These are phyloP conservation scores for Ochropleura leucogaster DNA, from an alignment of 2,888 invertebrate species.

Conservation along the genomic window DNA sequence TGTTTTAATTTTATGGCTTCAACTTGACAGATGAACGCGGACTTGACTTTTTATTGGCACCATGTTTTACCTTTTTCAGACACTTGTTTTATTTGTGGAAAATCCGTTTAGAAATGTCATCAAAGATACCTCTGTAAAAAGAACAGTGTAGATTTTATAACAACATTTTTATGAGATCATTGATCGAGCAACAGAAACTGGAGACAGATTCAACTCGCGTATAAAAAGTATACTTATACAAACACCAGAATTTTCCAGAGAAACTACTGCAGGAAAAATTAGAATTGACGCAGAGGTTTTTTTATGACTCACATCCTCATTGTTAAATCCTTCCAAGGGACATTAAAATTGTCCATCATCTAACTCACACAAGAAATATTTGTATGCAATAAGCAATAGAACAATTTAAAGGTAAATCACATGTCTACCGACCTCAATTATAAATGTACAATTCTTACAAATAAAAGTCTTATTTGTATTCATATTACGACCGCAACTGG, in stretches of 20 bases:
- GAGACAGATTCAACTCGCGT: slow-evolving; percentile 2
- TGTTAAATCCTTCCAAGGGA: slow-evolving; percentile 47
- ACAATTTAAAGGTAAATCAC: slow-evolving; percentile 64
- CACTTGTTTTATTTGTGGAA: slow-evolving; percentile 10
- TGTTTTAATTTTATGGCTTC: slow-evolving; percentile 47
- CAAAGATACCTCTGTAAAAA: background rate
- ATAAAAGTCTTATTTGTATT: slow-evolving; percentile 80
- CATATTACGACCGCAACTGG: slow-evolving; percentile 71
- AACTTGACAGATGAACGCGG: slow-evolving; percentile 14
- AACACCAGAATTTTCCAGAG: slow-evolving; percentile 19
- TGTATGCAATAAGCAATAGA: slow-evolving; percentile 47
- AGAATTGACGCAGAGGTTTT: slow-evolving; percentile 10
- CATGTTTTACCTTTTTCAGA: slow-evolving; percentile 6
- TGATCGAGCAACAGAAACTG: slow-evolving; percentile 10
- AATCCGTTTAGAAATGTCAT: slow-evolving; percentile 6
- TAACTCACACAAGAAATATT: slow-evolving; percentile 33
- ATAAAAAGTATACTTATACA: slow-evolving; percentile 11
- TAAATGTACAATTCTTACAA: slow-evolving; percentile 69
- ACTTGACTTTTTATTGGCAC: slow-evolving; percentile 16
- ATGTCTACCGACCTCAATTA: slow-evolving; percentile 66
- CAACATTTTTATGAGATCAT: slow-evolving; percentile 18
- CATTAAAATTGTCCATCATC: slow-evolving; percentile 40
- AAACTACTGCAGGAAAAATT: slow-evolving; percentile 22
- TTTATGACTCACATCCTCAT: slow-evolving; percentile 36
- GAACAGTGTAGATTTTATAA: background rate